Evolutionary conservation across 1,140 invertebrate genomes (phyloP).

Genomic region (Drosophila albomicans): DNA sequence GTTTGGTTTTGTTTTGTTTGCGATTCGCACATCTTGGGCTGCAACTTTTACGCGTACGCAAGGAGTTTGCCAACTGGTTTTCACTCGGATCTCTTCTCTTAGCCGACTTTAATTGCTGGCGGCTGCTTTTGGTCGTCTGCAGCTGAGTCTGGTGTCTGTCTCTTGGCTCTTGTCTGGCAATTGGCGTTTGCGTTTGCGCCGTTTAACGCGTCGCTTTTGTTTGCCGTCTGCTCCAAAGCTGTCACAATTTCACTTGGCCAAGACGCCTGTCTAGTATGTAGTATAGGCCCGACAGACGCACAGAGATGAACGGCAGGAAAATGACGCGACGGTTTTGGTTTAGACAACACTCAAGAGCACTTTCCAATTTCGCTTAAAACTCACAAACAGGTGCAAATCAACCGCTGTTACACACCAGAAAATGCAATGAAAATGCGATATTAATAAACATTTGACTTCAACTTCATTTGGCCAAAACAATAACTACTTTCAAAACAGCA

Average conservation of each 20-base stretch:
- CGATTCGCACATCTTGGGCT: conserved; percentile 23
- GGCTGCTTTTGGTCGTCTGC: conserved; percentile 34
- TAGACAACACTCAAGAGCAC: conserved; percentile 34
- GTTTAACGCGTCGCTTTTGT: conserved; percentile 44
- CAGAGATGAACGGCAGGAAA: conserved; percentile 20
- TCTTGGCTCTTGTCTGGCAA: conserved; percentile 2
- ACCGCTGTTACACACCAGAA: conserved; percentile 10
- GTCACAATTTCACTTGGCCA: conserved; percentile 74
- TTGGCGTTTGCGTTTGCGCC: conserved; percentile 28
- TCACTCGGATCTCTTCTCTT: conserved; percentile 41
- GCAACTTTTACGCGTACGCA: conserved; percentile 51
- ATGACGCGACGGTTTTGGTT: conserved; percentile 31
- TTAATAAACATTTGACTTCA: conserved; percentile 14
- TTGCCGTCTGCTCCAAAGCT: conserved; percentile 66
- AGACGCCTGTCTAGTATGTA: conserved; percentile 52
- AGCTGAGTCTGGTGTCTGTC: conserved; percentile 31
- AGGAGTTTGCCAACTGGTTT: conserved; percentile 65
- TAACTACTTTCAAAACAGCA: neutral
- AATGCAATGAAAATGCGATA: conserved; percentile 9
- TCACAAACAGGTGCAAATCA: conserved; percentile 26
- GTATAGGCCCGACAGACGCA: neutral
- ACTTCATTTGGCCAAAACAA: neutral
- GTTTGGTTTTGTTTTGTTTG: conserved; percentile 28
- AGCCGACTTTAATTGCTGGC: conserved; percentile 63
- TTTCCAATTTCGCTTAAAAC: conserved; percentile 33